phyloP scores from a whole-genome alignment of 2,888 invertebrate genomes.

The Amphipoea oculea region DNA sequence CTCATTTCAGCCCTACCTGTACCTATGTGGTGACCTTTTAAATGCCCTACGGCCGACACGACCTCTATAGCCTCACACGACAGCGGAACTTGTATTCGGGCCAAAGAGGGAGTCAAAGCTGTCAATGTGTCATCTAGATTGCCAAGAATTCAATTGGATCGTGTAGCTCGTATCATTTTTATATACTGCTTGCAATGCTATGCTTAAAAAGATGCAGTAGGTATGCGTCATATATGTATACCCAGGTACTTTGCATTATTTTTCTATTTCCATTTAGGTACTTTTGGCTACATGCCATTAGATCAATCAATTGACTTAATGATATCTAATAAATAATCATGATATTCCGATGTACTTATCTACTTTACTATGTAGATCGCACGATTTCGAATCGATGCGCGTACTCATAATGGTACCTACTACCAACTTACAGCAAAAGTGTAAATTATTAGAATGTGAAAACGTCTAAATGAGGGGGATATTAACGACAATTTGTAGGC shows the following conservation, averaged over 20 bases:
- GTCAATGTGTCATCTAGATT: conserved; percentile 54
- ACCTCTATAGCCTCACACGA: conserved; percentile 41
- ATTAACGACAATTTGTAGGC: conserved; percentile 47
- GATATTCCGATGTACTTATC: not conserved
- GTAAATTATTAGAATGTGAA: conserved; percentile 41
- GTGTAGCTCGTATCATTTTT: not conserved
- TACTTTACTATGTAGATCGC: not conserved
- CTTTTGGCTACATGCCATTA: conserved; percentile 8
- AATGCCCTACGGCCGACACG: conserved; percentile 56
- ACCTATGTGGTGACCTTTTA: conserved; percentile 45
- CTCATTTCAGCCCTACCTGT: conserved; percentile 15
- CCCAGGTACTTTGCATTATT: not conserved
- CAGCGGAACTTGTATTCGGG: conserved; percentile 47
- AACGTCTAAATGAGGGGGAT: conserved; percentile 36
- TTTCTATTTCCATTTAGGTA: conserved; percentile 2
- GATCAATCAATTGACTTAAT: not conserved
- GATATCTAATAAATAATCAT: not conserved
- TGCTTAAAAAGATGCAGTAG: not conserved
- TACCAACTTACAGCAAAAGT: conserved; percentile 27
- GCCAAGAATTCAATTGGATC: conserved; percentile 53
- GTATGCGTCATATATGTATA: not conserved
- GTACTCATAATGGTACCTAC: conserved; percentile 9
- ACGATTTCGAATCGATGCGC: conserved; percentile 9
- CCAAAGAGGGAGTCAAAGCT: conserved; percentile 50
- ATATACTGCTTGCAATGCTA: not conserved